A percentile compares a stretch with the other conserved stretches of the same genome.
Evolutionary conservation across 2,797 vertebrate species (phyloP).

Genomic region (Rhincodon typus): DNA sequence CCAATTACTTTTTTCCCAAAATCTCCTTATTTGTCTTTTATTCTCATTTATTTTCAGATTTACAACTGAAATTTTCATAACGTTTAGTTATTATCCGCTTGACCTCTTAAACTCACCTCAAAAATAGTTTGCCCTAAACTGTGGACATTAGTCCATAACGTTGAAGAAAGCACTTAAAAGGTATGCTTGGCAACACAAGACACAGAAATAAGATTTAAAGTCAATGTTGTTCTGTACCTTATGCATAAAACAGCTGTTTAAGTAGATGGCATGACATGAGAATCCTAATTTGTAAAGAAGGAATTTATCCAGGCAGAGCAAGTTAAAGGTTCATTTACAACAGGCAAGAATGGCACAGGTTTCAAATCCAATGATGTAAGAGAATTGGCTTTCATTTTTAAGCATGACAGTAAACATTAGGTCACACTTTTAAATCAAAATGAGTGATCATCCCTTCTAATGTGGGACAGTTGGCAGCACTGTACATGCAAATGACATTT

Average conservation of each 20-base stretch:
- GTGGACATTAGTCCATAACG: background rate
- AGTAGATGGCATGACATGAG: background rate
- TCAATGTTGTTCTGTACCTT: no score
- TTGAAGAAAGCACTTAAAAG: background rate
- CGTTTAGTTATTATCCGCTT: background rate
- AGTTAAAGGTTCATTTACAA: background rate
- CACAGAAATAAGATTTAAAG: background rate
- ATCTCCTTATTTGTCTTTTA: background rate
- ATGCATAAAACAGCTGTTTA: background rate
- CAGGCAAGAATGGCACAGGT: background rate
- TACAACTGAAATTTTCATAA: background rate
- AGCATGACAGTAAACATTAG: background rate
- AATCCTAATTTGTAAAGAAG: background rate
- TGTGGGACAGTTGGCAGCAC: background rate
- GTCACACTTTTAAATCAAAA: background rate
- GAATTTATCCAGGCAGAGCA: background rate
- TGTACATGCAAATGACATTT: slow-evolving; percentile 4
- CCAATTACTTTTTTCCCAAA: background rate
- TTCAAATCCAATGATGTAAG: background rate
- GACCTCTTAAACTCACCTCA: background rate
- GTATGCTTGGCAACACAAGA: background rate
- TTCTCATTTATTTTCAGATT: background rate
- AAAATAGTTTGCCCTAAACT: background rate
- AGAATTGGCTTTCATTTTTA: no score
- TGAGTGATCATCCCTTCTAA: slow-evolving; percentile 17